These are phyloP conservation scores for Cynodonichthys magdalenae DNA, from an alignment of 2,797 vertebrate genomes.

Conservation along the genomic window DNA sequence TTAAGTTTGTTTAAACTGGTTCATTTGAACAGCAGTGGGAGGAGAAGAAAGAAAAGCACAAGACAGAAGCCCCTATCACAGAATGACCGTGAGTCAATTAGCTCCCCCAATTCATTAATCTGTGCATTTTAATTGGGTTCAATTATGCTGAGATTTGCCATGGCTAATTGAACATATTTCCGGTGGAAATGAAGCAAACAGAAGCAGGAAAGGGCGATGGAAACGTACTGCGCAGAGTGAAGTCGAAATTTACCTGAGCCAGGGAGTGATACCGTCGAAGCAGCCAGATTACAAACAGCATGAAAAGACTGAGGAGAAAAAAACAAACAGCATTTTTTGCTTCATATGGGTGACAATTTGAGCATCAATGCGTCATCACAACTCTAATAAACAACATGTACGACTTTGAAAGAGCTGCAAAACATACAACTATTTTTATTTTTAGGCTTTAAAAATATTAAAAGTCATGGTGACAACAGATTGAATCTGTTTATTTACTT, in stretches of 20 bases:
- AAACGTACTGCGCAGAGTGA: not conserved
- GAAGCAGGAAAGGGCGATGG: constrained; percentile 17
- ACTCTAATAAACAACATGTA: too few relatives aligned
- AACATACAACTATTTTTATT: not conserved
- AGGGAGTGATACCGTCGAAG: constrained; percentile 87
- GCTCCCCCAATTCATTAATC: constrained; percentile 63
- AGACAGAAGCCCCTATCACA: constrained; percentile 48
- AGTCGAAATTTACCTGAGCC: constrained; percentile 81
- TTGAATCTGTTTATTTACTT: not conserved
- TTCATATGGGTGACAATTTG: constrained; percentile 14
- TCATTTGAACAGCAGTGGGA: constrained; percentile 20
- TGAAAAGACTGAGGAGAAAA: constrained; percentile 79
- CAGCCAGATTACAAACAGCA: constrained; percentile 89
- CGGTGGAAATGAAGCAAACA: constrained; percentile 59
- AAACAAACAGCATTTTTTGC: constrained; percentile 7
- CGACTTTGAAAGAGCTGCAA: not conserved
- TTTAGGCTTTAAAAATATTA: too few relatives aligned
- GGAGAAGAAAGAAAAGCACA: not conserved
- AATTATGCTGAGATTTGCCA: constrained; percentile 64
- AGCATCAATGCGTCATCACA: not conserved
- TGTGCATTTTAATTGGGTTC: constrained; percentile 68
- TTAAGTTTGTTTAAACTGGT: constrained; percentile 14
- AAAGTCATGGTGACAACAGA: too few relatives aligned
- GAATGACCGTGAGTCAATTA: constrained; percentile 64
- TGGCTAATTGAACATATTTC: constrained; percentile 69